These are phyloP conservation scores for Drosophila neutralis DNA, from an alignment of 2,888 invertebrate species.

Conservation along the genomic window DNA sequence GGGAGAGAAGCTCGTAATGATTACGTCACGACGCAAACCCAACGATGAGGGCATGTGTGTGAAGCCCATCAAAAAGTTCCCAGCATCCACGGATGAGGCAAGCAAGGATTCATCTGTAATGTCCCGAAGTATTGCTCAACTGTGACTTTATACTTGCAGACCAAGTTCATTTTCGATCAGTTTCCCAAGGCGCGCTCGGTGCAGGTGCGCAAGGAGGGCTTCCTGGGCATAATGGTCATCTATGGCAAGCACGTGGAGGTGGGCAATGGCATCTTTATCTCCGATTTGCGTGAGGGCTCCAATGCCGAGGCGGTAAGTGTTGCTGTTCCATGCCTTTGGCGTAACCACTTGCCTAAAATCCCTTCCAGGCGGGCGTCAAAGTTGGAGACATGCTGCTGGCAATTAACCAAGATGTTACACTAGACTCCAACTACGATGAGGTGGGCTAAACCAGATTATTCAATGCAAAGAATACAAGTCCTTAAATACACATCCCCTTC, in stretches of 20 bases:
- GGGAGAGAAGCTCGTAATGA: slow-evolving; percentile 93
- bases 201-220: slow-evolving; percentile 92
- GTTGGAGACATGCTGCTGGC: slow-evolving; percentile 99
- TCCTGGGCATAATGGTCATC: slow-evolving; percentile 96
- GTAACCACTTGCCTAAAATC: slow-evolving; percentile 84
- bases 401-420: slow-evolving; percentile 96
- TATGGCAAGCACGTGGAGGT: slow-evolving; percentile 96
- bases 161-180: slow-evolving; percentile 83
- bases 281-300: slow-evolving; percentile 95
- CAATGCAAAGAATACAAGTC: too few species aligned
- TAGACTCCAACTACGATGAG: slow-evolving; percentile 94
- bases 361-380: slow-evolving; percentile 93
- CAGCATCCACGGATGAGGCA: slow-evolving; percentile 93
- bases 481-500: not conserved
- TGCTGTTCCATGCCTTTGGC: not conserved
- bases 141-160: slow-evolving; percentile 51
- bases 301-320: slow-evolving; percentile 91
- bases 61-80: slow-evolving; percentile 94
- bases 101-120: slow-evolving; percentile 1
- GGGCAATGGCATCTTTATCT: slow-evolving; percentile 96
- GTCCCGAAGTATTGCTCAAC: not conserved
- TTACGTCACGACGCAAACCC: slow-evolving; percentile 85
- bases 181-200: slow-evolving; percentile 88
- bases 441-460: slow-evolving; percentile 85
- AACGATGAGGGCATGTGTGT: slow-evolving; percentile 91